Evolutionary conservation across 2,888 invertebrate genomes (phyloP).

Genomic region (Hedychridium roseum): DNA sequence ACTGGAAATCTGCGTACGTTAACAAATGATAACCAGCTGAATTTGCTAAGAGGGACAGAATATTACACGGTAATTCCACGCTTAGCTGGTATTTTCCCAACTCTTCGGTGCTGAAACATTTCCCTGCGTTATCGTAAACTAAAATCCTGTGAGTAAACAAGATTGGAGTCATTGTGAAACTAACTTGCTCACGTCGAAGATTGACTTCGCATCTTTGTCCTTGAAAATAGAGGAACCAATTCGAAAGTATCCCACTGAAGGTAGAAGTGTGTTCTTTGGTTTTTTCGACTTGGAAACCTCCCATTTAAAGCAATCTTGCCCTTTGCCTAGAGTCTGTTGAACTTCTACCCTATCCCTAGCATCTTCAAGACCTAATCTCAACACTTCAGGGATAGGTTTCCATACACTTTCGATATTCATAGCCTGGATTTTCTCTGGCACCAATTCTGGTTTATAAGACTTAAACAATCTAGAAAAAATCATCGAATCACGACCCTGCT

Average conservation of each 20-base stretch:
- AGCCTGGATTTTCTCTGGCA: constrained; percentile 55
- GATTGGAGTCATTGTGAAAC: not conserved
- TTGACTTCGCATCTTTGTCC: constrained; percentile 44
- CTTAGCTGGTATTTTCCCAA: constrained; percentile 50
- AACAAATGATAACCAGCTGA: constrained; percentile 57
- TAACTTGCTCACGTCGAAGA: constrained; percentile 53
- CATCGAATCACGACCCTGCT: no score
- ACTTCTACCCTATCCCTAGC: constrained; percentile 42
- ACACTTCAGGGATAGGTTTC: constrained; percentile 49
- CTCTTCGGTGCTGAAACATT: constrained; percentile 40
- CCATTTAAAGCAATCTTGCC: constrained; percentile 35
- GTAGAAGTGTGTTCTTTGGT: constrained; percentile 39
- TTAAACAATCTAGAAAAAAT: constrained; percentile 59
- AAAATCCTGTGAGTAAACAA: not conserved
- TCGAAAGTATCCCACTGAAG: constrained; percentile 53
- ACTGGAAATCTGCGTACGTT: constrained; percentile 51
- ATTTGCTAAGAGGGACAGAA: constrained; percentile 56
- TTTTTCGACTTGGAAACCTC: constrained; percentile 27
- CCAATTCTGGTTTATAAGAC: constrained; percentile 59
- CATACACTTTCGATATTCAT: constrained; percentile 56
- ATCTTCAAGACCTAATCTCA: constrained; percentile 46
- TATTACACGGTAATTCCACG: constrained; percentile 53
- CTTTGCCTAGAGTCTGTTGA: constrained; percentile 13
- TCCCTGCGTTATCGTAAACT: not conserved
- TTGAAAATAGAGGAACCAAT: constrained; percentile 51